Evolutionary conservation across 2,888 invertebrate species (phyloP).

Genomic region (Caenorhabditis sulstoni): DNA sequence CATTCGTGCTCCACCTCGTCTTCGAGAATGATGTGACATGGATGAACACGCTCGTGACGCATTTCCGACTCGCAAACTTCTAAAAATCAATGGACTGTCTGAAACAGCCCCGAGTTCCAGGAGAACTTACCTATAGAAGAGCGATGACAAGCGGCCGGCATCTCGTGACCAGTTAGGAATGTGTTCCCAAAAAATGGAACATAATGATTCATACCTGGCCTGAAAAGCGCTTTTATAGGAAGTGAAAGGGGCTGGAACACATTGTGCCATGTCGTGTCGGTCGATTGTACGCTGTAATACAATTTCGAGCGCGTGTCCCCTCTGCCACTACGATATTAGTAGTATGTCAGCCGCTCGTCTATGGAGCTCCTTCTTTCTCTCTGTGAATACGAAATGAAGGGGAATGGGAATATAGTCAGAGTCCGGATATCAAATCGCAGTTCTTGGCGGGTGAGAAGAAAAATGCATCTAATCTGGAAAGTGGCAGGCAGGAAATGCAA

Average conservation of each 20-base stretch:
- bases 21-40: constrained; percentile 11
- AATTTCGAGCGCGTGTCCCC: too few species aligned
- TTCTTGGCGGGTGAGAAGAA: too few species aligned
- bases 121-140: constrained; percentile 8
- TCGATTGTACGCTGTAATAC: too few species aligned
- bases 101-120: constrained; percentile 1
- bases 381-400: too few species aligned
- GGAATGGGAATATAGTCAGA: too few species aligned
- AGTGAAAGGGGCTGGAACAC: constrained; percentile 38
- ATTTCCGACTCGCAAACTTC: constrained; percentile 17
- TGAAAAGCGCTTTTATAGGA: too few species aligned
- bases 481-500: too few species aligned
- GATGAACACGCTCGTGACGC: constrained; percentile 30
- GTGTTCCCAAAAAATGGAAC: neutral
- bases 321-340: too few species aligned
- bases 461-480: too few species aligned
- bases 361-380: too few species aligned
- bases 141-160: constrained; percentile 7
- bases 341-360: too few species aligned
- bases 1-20: neutral
- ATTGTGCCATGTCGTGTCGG: constrained; percentile 24
- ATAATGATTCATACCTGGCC: constrained; percentile 12
- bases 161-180: neutral
- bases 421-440: too few species aligned
- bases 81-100: neutral